Conservation (phyloP, 2,888 invertebrate genomes). For the Drosophila neonasuta region DNA sequence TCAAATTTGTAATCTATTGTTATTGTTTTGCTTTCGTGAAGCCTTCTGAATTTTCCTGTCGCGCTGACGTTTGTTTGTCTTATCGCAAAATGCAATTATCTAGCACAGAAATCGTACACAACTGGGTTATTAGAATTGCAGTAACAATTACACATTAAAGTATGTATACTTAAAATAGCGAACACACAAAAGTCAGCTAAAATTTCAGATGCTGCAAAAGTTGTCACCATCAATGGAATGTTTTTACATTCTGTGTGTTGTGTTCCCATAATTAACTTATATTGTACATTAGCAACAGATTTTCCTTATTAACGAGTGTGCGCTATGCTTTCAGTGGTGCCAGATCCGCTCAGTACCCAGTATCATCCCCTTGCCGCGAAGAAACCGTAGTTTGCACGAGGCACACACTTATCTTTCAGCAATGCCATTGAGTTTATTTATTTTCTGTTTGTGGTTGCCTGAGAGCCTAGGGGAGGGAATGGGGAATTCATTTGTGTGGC, state of each 20-base stretch:
- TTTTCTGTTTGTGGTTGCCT: slow-evolving; percentile 65
- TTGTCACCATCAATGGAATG: slow-evolving; percentile 51
- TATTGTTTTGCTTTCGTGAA: slow-evolving; percentile 15
- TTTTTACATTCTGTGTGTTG: slow-evolving; percentile 62
- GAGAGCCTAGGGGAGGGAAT: slow-evolving; percentile 1
- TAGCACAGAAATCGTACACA: slow-evolving; percentile 31
- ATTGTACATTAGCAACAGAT: slow-evolving; percentile 76
- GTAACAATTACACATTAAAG: slow-evolving; percentile 18
- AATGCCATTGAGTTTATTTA: slow-evolving; percentile 72
- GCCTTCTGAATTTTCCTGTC: slow-evolving; percentile 18
- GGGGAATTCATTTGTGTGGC: slow-evolving; percentile 55
- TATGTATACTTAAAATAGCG: background rate
- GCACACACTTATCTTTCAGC: slow-evolving; percentile 69
- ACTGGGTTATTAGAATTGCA: slow-evolving; percentile 34
- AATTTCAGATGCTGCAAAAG: slow-evolving; percentile 58
- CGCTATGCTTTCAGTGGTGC: slow-evolving; percentile 49
- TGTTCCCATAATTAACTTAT: slow-evolving; percentile 71
- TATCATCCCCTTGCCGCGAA: slow-evolving; percentile 9
- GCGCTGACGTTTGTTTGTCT: slow-evolving; percentile 37
- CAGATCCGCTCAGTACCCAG: slow-evolving; percentile 22
- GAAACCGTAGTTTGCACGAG: slow-evolving; percentile 51
- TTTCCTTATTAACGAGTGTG: slow-evolving; percentile 73
- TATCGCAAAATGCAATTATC: slow-evolving; percentile 64
- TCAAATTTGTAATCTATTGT: slow-evolving; percentile 39
- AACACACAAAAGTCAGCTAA: slow-evolving; percentile 33